Percentiles rank a stretch among this genome's conserved stretches.
These are phyloP conservation scores for Epizoanthus rinbou DNA, from an alignment of 92 coral and sea anemone species.

Conservation along the genomic window DNA sequence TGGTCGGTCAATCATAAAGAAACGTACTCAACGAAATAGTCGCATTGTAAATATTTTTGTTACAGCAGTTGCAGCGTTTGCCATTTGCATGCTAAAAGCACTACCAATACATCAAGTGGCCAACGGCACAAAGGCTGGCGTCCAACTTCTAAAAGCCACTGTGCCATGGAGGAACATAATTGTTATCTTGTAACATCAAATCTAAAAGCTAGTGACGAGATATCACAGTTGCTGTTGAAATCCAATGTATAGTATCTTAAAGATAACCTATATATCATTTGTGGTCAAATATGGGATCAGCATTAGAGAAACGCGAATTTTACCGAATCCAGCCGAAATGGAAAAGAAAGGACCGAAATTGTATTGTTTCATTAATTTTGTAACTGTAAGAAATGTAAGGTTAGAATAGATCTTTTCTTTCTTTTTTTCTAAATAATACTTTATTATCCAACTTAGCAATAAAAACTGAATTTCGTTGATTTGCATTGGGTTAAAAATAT, in stretches of 20 bases:
- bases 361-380: no score
- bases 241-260: conserved; percentile 7
- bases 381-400: no score
- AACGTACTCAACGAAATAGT: conserved; percentile 74
- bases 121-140: neutral
- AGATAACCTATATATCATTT: neutral
- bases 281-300: neutral
- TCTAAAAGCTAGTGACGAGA: neutral
- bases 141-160: neutral
- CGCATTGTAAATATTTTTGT: conserved; percentile 82
- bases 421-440: no score
- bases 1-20: conserved; percentile 54
- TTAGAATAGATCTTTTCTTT: no score
- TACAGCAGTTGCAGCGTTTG: conserved; percentile 83
- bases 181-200: neutral
- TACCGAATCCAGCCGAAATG: no score
- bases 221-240: neutral
- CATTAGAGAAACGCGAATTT: neutral
- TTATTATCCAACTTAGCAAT: no score
- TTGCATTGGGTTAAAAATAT: conserved; percentile 15
- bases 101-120: neutral
- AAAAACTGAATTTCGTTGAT: neutral
- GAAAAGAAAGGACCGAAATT: no score
- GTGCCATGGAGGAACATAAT: neutral
- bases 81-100: conserved; percentile 70